These are phyloP conservation scores for Tinamus guttatus DNA, from an alignment of 2,113 vertebrate species.

Conservation along the genomic window DNA sequence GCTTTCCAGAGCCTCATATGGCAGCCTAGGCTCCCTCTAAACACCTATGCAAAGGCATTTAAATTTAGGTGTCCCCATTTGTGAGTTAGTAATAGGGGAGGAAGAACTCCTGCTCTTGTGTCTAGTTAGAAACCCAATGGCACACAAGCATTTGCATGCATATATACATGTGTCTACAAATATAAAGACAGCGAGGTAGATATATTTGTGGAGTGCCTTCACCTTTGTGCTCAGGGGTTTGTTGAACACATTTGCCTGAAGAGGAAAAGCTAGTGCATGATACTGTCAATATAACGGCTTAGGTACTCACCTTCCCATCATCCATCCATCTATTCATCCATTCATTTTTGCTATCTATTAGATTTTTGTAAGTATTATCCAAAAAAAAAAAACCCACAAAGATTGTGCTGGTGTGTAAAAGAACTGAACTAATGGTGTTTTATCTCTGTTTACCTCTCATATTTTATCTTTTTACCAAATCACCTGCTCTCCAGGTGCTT, in stretches of 20 bases:
- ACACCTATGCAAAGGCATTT: too few species aligned
- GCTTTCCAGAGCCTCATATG: too few species aligned
- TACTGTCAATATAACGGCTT: neutral
- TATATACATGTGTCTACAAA: too few species aligned
- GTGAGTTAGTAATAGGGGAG: too few species aligned
- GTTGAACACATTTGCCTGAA: neutral
- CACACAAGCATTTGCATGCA: neutral
- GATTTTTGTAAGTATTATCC: neutral
- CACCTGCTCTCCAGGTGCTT: neutral
- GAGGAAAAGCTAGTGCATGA: neutral
- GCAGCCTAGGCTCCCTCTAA: too few species aligned
- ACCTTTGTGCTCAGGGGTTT: too few species aligned
- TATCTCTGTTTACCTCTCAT: too few species aligned
- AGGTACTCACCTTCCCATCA: neutral
- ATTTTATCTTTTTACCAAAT: neutral
- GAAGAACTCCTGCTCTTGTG: neutral
- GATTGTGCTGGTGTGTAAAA: neutral
- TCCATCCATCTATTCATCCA: neutral
- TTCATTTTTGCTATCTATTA: neutral
- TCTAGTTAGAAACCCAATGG: neutral
- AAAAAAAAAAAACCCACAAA: neutral
- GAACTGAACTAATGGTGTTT: neutral
- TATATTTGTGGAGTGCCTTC: neutral
- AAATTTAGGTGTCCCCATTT: too few species aligned
- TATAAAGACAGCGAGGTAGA: too few species aligned